phyloP scores from a whole-genome alignment of 2,888 invertebrate genomes.

The Pomacea canaliculata region DNA sequence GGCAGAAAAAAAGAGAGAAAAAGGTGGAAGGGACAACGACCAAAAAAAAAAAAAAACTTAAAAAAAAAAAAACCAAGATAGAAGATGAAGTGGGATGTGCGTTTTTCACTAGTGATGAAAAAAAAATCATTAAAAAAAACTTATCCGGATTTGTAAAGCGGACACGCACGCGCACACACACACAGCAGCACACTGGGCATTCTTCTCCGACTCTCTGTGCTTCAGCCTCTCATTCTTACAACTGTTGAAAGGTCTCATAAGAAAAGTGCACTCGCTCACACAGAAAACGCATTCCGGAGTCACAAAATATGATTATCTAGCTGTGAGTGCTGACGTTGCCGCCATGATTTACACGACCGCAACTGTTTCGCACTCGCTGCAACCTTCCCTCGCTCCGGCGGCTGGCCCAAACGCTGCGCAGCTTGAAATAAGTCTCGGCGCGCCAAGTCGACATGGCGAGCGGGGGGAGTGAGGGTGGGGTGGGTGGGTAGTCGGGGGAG shows the following conservation, averaged over 20 bases:
- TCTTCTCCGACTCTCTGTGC: background rate
- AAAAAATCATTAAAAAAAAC: no score
- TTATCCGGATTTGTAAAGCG: background rate
- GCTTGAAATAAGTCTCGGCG: constrained; percentile 3
- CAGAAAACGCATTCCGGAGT: background rate
- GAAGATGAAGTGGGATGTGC: no score
- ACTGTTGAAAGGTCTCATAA: background rate
- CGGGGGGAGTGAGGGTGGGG: no score
- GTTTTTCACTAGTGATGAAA: no score
- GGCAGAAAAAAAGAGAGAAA: no score
- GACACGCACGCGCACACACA: constrained; percentile 8
- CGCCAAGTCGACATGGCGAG: background rate
- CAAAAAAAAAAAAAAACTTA: no score
- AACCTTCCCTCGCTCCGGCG: background rate
- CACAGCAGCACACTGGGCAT: background rate
- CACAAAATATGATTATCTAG: constrained; percentile 6
- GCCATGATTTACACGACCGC: constrained; percentile 5
- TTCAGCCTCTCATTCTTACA: background rate
- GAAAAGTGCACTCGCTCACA: background rate
- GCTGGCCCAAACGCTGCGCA: constrained; percentile 1
- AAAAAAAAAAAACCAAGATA: no score
- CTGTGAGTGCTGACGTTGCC: background rate
- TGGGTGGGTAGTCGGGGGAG: no score
- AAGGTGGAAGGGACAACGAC: no score
- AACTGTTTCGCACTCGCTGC: constrained; percentile 2